Conservation (phyloP, 2,888 invertebrate species). For the Bellardia bayeri region DNA sequence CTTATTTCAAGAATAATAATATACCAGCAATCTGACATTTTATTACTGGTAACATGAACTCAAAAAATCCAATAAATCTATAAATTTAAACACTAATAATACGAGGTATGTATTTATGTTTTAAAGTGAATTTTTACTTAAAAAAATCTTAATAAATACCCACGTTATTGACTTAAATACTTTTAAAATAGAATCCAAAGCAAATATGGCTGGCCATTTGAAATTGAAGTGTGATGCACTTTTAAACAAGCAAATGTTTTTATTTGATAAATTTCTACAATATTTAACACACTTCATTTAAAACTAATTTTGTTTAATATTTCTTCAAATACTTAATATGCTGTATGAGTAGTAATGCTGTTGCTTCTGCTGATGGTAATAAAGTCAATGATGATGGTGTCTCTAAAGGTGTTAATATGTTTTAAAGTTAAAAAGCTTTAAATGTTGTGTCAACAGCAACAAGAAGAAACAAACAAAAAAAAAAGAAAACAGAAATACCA, state of each 20-base stretch:
- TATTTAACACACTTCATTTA: slow-evolving; percentile 65
- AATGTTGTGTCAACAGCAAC: slow-evolving; percentile 68
- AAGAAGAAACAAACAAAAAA: slow-evolving; percentile 3
- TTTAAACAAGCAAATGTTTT: slow-evolving; percentile 22
- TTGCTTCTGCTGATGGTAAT: slow-evolving; percentile 37
- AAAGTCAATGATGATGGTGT: slow-evolving; percentile 36
- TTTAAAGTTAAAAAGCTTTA: slow-evolving; percentile 67
- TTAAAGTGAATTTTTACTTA: background rate
- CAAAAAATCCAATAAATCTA: no score
- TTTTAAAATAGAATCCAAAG: slow-evolving; percentile 21
- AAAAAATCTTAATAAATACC: background rate
- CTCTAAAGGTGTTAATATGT: slow-evolving; percentile 67
- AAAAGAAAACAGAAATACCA: slow-evolving; percentile 12
- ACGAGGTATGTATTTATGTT: no score
- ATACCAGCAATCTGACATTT: no score
- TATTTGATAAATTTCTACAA: slow-evolving; percentile 57
- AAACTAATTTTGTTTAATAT: slow-evolving; percentile 68
- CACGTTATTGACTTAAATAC: slow-evolving; percentile 27
- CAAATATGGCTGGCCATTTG: slow-evolving; percentile 41
- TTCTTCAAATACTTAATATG: slow-evolving; percentile 64
- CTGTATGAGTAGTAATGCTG: slow-evolving; percentile 31
- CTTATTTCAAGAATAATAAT: no score
- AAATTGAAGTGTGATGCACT: slow-evolving; percentile 16
- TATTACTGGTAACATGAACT: no score
- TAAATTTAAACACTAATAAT: no score